These are phyloP conservation scores for Cotesia glomerata DNA, from an alignment of 1,140 invertebrate genomes.

Conservation along the genomic window DNA sequence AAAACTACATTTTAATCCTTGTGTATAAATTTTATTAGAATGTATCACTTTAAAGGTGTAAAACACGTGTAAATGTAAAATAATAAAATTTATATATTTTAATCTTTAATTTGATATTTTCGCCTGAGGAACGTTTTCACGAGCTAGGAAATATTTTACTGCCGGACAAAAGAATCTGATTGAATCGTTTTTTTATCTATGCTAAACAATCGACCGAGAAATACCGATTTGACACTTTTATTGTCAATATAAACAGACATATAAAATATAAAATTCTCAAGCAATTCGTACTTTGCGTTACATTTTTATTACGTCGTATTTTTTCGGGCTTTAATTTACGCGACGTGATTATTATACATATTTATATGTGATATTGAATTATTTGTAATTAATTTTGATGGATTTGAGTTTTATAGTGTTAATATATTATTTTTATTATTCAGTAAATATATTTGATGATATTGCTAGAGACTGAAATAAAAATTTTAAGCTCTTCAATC, in stretches of 20 bases:
- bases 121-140: constrained; percentile 5
- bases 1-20: no score
- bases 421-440: no score
- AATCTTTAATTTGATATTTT: not conserved
- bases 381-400: no score
- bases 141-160: constrained; percentile 25
- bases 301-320: constrained; percentile 32
- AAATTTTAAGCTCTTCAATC: no score
- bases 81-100: not conserved
- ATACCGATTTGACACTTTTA: constrained; percentile 30
- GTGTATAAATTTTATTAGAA: no score
- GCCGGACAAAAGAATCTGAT: constrained; percentile 13
- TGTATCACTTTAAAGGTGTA: no score
- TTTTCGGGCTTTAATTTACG: constrained; percentile 4
- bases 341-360: no score
- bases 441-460: no score
- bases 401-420: no score
- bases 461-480: no score
- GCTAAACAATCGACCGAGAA: constrained; percentile 29
- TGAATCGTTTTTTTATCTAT: constrained; percentile 29
- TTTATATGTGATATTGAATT: no score
- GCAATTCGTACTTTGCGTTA: not conserved
- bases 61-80: not conserved
- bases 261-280: no score
- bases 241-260: not conserved